These are phyloP conservation scores for Carcinoscorpius rotundicauda DNA, from an alignment of 1,140 invertebrate species.

Conservation along the genomic window DNA sequence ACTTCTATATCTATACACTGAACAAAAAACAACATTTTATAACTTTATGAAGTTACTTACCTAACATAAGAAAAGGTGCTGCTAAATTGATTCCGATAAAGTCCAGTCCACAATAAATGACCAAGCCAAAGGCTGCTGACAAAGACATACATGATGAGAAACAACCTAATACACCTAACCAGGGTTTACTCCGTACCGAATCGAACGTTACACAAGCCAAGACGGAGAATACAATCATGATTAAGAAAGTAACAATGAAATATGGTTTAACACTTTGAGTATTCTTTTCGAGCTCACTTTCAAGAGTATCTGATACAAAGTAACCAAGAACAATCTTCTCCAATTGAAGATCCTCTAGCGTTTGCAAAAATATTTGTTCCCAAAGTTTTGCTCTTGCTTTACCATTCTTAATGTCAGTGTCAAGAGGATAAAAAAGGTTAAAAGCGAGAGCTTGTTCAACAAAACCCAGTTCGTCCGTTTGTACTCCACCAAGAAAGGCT, in stretches of 20 bases:
- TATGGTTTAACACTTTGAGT: slow-evolving; percentile 76
- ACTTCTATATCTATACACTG: too few species aligned
- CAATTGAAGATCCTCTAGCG: slow-evolving; percentile 53
- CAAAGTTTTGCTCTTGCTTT: slow-evolving; percentile 55
- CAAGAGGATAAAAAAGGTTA: slow-evolving; percentile 73
- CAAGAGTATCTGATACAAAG: slow-evolving; percentile 73
- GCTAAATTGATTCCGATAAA: slow-evolving; percentile 92
- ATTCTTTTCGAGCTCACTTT: slow-evolving; percentile 78
- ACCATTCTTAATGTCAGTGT: slow-evolving; percentile 59
- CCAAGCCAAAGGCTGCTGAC: slow-evolving; percentile 73
- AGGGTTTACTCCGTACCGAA: slow-evolving; percentile 77
- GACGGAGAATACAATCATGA: slow-evolving; percentile 68
- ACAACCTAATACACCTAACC: slow-evolving; percentile 82
- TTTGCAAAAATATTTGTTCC: slow-evolving; percentile 49
- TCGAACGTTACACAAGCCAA: slow-evolving; percentile 62
- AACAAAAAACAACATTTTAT: too few species aligned
- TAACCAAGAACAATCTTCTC: slow-evolving; percentile 66
- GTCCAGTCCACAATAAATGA: slow-evolving; percentile 76
- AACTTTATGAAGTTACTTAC: slow-evolving; percentile 44
- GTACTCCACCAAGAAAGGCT: slow-evolving; percentile 70
- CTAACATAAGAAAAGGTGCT: slow-evolving; percentile 88
- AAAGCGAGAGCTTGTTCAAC: slow-evolving; percentile 63
- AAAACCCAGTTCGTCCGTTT: slow-evolving; percentile 52
- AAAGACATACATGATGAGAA: slow-evolving; percentile 80
- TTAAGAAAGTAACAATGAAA: slow-evolving; percentile 68